Base-by-base conservation (phyloP, 2,888 invertebrate genomes). In the Pammene aurita region DNA sequence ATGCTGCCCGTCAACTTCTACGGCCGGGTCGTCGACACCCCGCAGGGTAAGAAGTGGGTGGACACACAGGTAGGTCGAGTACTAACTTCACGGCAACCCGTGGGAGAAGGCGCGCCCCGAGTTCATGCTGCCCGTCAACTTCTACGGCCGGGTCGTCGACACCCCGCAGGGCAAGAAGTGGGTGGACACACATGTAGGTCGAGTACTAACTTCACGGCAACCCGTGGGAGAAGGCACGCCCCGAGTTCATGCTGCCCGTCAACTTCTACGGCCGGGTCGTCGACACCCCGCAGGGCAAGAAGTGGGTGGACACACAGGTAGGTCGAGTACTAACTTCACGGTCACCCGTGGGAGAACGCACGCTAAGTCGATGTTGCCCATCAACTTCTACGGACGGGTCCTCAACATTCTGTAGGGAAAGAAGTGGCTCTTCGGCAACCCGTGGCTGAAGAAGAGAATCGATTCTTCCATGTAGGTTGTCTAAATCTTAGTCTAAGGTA, bases 1-100 rank as follows among this genome's bases (percentile, higher is more conserved):
- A n/a, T n/a, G n/a, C 89, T 99, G 71, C 99, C 99, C 0, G 96
- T 99, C 60, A 96, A 99, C 89, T 99, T 99, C 89, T 99, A 98
- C 82, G 99, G 99, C 0, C 95, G 96, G 61, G 98, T 99, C 0
- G 96, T 97, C 66, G 97, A 98, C 78, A 96, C 96, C 0, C 95
- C 96, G 13, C 95, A 96, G 78, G 97, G 97, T 70, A 90, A 88
- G 80, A 97, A 98, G 86, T 99, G 99, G 99, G 97, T 1, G 16
- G n/a, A n/a, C n/a, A n/a, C n/a, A n/a, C n/a, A n/a, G n/a, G n/a
- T n/a, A n/a, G n/a, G n/a, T n/a, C n/a, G n/a, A n/a, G n/a, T n/a
- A n/a, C n/a, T 44, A n/a, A n/a, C n/a, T n/a, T n/a, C n/a, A n/a
- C n/a, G n/a, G n/a, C n/a, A n/a, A n/a, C n/a, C n/a, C n/a, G n/a